Evolutionary conservation across 2,888 invertebrate species (phyloP).

Genomic region (Amphimallon solstitiale): DNA sequence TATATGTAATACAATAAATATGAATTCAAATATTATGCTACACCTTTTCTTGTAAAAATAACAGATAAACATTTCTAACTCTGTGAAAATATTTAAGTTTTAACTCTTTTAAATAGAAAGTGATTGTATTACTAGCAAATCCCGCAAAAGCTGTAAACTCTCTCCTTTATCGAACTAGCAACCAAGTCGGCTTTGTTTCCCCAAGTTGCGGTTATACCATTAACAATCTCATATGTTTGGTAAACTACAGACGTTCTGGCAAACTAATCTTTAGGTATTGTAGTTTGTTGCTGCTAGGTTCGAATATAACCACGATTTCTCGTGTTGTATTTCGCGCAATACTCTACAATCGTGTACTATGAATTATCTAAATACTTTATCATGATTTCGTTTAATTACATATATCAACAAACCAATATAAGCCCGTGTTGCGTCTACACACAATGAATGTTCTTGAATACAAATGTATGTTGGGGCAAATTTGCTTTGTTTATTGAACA

Average conservation of each 20-base stretch:
- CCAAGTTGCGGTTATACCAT: conserved; percentile 20
- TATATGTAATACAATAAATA: too few species aligned
- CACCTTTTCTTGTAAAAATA: too few species aligned
- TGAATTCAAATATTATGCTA: too few species aligned
- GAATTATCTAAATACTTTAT: conserved; percentile 20
- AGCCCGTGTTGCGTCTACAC: background rate
- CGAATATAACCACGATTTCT: background rate
- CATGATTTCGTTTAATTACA: conserved; percentile 10
- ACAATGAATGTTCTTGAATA: background rate
- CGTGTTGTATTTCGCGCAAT: background rate
- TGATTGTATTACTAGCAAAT: too few species aligned
- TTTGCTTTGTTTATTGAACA: too few species aligned
- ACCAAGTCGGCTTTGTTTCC: conserved; percentile 24
- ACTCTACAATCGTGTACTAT: background rate
- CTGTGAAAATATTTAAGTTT: too few species aligned
- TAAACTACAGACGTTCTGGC: conserved; percentile 5
- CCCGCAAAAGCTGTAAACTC: background rate
- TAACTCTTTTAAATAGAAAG: too few species aligned
- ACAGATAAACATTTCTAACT: too few species aligned
- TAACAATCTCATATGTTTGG: conserved; percentile 22
- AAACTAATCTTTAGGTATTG: conserved; percentile 8
- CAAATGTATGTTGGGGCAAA: background rate
- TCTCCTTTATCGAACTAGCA: conserved; percentile 3
- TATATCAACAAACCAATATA: conserved; percentile 6
- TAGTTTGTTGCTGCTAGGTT: background rate